Conservation (phyloP, 1,140 invertebrate species). For the Drosophila virilis region DNA sequence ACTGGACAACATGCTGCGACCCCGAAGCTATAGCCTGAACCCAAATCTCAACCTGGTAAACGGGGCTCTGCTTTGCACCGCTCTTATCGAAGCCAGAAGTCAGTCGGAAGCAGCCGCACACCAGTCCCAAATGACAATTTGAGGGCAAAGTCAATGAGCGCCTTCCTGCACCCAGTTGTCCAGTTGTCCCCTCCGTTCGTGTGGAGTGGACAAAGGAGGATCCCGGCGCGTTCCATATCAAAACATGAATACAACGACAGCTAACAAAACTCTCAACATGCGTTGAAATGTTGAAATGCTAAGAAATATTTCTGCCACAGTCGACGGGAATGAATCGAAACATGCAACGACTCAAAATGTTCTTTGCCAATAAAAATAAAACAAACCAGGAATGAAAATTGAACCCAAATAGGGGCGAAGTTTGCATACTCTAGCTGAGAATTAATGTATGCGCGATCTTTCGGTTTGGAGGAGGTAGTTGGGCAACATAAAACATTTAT, state of each 20-base stretch:
- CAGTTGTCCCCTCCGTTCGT: slow-evolving; percentile 5
- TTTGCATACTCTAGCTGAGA: not conserved
- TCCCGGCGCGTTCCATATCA: slow-evolving; percentile 77
- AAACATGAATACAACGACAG: slow-evolving; percentile 76
- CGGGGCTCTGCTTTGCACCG: not conserved
- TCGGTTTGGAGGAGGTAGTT: too few species aligned
- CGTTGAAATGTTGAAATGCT: slow-evolving; percentile 74
- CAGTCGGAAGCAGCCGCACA: slow-evolving; percentile 60
- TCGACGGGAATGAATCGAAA: slow-evolving; percentile 38
- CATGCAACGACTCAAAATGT: slow-evolving; percentile 63
- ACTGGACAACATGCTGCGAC: slow-evolving; percentile 74
- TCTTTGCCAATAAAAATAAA: slow-evolving; percentile 40
- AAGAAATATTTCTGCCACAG: slow-evolving; percentile 62
- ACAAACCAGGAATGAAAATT: not conserved
- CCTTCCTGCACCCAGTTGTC: slow-evolving; percentile 72
- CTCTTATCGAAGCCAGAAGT: slow-evolving; percentile 45
- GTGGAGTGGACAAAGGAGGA: slow-evolving; percentile 67
- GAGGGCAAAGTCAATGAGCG: slow-evolving; percentile 80
- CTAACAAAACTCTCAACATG: slow-evolving; percentile 78
- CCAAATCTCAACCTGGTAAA: slow-evolving; percentile 38
- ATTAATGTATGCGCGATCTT: not conserved
- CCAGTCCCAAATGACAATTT: slow-evolving; percentile 66
- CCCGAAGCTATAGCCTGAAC: slow-evolving; percentile 37
- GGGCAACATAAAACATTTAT: too few species aligned
- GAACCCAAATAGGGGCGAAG: too few species aligned